Conservation (phyloP, 1,140 invertebrate species). For the Drosophila littoralis region DNA sequence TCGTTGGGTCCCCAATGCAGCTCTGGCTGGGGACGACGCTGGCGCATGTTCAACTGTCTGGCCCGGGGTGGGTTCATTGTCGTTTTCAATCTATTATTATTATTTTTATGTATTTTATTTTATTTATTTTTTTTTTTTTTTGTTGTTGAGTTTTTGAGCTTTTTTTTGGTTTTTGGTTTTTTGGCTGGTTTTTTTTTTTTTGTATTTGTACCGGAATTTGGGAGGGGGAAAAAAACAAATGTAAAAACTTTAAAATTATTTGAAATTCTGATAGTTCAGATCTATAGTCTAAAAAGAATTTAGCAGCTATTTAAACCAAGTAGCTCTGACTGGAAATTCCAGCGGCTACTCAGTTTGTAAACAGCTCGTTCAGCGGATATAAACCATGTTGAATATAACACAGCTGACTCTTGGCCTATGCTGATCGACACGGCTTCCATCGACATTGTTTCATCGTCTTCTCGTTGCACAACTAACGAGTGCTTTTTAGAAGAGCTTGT, state of each 20-base stretch:
- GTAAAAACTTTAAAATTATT: slow-evolving; percentile 12
- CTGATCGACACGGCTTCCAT: too few relatives aligned
- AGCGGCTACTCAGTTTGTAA: not conserved
- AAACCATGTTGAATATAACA: too few relatives aligned
- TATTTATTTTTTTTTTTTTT: not conserved
- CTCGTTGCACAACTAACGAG: slow-evolving; percentile 8
- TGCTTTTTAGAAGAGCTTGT: not conserved
- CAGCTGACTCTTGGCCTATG: too few relatives aligned
- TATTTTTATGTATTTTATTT: not conserved
- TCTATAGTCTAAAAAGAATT: not conserved
- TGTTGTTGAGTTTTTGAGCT: slow-evolving; percentile 4
- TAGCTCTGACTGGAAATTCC: not conserved
- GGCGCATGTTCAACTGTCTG: not conserved
- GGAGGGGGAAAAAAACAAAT: slow-evolving; percentile 18
- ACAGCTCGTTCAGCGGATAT: too few relatives aligned
- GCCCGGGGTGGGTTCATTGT: slow-evolving; percentile 11
- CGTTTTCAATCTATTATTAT: too few relatives aligned
- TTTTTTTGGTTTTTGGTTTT: not conserved
- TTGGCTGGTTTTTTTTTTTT: slow-evolving; percentile 3
- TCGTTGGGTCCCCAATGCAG: slow-evolving; percentile 24
- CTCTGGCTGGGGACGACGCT: slow-evolving; percentile 6
- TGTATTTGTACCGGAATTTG: slow-evolving; percentile 27
- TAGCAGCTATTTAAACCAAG: not conserved
- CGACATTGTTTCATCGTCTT: too few relatives aligned
- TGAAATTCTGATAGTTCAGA: slow-evolving; percentile 6